Base-by-base conservation (phyloP, 1,140 invertebrate species). In the Leptinotarsa undecemlineata region DNA sequence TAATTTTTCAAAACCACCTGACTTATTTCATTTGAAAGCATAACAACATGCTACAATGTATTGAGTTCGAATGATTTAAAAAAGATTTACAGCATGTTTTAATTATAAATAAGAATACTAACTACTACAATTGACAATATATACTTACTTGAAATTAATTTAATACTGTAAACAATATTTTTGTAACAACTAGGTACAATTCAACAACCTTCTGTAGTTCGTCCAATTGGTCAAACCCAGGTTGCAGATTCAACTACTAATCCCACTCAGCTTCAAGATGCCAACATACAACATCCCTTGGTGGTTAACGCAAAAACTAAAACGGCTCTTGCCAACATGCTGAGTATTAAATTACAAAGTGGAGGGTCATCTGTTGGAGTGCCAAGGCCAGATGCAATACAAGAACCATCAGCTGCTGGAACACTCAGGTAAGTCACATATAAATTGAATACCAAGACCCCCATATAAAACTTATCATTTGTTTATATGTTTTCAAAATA, bases 221-320 rank as follows among this genome's bases (percentile, higher is more conserved):
- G 75, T 11, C 71, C 77, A 48, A 74, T 75, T 57, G 72, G 23
- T 21, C 79, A 80, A 78, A 75, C 85, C 81, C 77, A 77, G 13
- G 62, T 74, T 75, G 86, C 85, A 71, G 76, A 80, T 63, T 73
- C 76, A 26, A 77, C 78, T 8, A 78, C 78, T 13, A 80, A 78
- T 71, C 78, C 78, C 6, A 64, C 75, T 33, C 79, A 79, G 68
- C 77, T 76, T 4, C 79, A 76, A 42, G 77, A 76, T 64, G 70
- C 48, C 72, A 81, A 82, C n/a, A 80, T 82, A 72, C 87, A 86
- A 80, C 87, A 86, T 71, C 87, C 89, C 51, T 81, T 91, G 26
- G 86, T 92, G n/a, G 93, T 96, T 48, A 96, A 95, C 82, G 90
- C 95, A 0, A 96, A 96, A 85, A 97, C 96, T 6, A 98, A 98